Base-by-base conservation (phyloP, 2,888 invertebrate genomes). In the Chaetoderma sp. region DNA sequence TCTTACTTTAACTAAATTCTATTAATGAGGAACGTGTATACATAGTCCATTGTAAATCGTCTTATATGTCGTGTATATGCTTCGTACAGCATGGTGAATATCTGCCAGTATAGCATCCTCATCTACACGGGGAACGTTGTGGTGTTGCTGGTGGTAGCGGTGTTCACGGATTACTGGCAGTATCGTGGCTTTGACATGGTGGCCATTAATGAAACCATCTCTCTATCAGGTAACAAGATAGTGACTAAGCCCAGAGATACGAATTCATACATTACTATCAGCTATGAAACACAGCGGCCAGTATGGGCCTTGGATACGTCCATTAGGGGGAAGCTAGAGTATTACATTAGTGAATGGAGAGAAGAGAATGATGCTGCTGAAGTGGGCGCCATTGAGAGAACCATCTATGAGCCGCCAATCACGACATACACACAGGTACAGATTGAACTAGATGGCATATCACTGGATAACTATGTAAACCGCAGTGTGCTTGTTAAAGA, bases 161-260 rank as follows among this genome's bases (percentile, higher is more conserved):
- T 82, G 27, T 61, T 74, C n/a, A 82, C 82, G 2, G 81, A 82
- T 58, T 81, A 82, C 64, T 82, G 82, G 82, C 78, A 79, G 64
- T 80, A 81, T 58, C 62, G 80, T 27, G 71, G 74, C 1, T 80
- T 80, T 63, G 63, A 78, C 54, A 60, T 65, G 25, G 70, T 68
- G 1, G 55, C 66, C 45, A 55, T 81, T 23, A 68, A 71, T 18
- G 42, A 65, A 21, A 60, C 65, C 1, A 45, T 79, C 5, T 49
- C 42, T 6, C 60, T 60, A 27, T 58, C 72, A 28, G 73, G 74
- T 36, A 65, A 67, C n/a, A 72, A 72, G 6, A 47, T 63, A 10
- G 39, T 78, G 4, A 62, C 68, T 5, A 23, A 65, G 8, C 81
- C 81, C 4, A 42, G 50, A 8, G 79, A 79, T 61, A 81, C 82